These are phyloP conservation scores for Limenitis camilla DNA, from an alignment of 2,888 invertebrate genomes.

Conservation along the genomic window DNA sequence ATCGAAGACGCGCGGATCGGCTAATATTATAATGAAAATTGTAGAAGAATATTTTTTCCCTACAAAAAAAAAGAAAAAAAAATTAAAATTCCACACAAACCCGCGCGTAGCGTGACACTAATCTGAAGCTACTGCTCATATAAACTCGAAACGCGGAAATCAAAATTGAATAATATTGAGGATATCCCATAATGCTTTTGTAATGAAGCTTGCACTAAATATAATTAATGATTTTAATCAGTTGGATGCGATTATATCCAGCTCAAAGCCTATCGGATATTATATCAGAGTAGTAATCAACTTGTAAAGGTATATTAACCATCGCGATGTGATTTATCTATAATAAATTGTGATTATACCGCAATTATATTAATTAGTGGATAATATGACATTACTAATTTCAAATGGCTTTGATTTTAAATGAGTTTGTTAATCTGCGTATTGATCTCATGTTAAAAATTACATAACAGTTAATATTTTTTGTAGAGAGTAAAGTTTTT, in stretches of 20 bases:
- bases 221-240: slow-evolving; percentile 11
- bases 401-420: not conserved
- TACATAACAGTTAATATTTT: too few species aligned
- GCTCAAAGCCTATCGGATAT: slow-evolving; percentile 7
- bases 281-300: slow-evolving; percentile 7
- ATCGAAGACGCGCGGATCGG: too few species aligned
- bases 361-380: not conserved
- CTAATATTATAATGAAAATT: too few species aligned
- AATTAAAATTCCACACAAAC: too few species aligned
- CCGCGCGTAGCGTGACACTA: too few species aligned
- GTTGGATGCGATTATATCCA: slow-evolving; percentile 10
- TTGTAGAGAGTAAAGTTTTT: too few species aligned
- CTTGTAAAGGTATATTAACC: slow-evolving; percentile 12
- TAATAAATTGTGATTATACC: not conserved
- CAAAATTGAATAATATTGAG: not conserved
- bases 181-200: not conserved
- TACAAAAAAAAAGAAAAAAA: too few species aligned
- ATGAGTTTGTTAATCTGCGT: not conserved
- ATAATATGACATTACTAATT: not conserved
- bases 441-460: too few species aligned
- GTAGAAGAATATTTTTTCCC: too few species aligned
- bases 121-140: too few species aligned
- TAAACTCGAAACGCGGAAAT: not conserved
- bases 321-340: not conserved
- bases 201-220: slow-evolving; percentile 4